These are phyloP conservation scores for Siderastrea radians DNA, from an alignment of 92 coral and sea anemone species.

Conservation along the genomic window DNA sequence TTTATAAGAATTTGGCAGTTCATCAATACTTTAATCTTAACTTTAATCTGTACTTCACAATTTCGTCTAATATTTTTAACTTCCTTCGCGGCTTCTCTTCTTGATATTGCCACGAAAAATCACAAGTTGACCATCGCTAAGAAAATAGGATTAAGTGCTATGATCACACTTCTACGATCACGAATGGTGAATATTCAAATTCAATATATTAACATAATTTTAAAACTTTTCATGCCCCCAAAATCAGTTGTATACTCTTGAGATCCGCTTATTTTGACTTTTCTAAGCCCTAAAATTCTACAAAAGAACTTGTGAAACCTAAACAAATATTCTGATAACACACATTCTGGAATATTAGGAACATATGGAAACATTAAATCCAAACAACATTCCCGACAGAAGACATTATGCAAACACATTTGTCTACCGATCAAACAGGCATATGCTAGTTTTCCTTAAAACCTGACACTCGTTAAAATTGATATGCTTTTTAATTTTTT, in stretches of 20 bases:
- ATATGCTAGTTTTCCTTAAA: neutral
- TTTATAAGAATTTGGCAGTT: neutral
- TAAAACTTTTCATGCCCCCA: neutral
- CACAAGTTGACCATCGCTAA: neutral
- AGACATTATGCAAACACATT: conserved; percentile 31
- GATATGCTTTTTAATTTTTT: neutral
- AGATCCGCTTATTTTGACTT: neutral
- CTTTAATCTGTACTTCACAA: neutral
- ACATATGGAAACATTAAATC: neutral
- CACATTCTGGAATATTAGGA: neutral
- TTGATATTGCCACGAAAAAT: neutral
- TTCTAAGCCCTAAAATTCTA: neutral
- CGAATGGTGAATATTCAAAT: neutral
- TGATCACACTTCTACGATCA: neutral
- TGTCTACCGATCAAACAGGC: conserved; percentile 22
- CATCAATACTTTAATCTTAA: neutral
- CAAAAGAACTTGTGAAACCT: neutral
- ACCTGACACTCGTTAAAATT: neutral
- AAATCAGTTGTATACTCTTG: neutral
- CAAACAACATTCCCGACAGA: conserved; percentile 12
- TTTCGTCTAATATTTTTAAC: neutral
- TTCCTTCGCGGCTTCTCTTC: neutral
- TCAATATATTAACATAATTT: neutral
- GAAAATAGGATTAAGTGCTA: neutral
- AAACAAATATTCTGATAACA: neutral